Evolutionary conservation across 64 coral and sea anemone species (phyloP), one percentile per base, ranked within the genome.

Genomic region (Acropora tenuis): DNA sequence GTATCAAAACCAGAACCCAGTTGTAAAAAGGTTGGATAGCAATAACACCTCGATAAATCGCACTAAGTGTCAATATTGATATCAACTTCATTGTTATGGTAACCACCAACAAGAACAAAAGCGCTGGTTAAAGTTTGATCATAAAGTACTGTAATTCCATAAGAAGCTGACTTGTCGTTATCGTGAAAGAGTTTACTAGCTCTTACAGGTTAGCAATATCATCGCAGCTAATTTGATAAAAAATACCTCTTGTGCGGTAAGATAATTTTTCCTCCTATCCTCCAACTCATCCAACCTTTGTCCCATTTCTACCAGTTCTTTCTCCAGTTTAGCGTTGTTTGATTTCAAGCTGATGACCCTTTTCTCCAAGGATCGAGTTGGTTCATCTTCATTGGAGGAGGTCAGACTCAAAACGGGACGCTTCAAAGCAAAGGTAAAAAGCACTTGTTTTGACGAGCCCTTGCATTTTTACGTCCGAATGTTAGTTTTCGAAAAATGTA

Each of bases 311-410:
- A 88, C 93, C n/a, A 97, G 55, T 46, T 97, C 92, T 84, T 89
- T 88, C 57, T 97, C 95, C 16, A 97, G 88, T 41, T 83, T 73
- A 30, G 78, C 88, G 7, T 91, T 94, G 47, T 88, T 93, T n/a
- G 95, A 80, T 19, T 97, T 88, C 4, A 91, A 88, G 2, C 48
- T 94, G 6, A 82, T 43, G 17, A 85, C 82, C 48, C 82, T 78
- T 82, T 96, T 91, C 43, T 93, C 95, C 9, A 93, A 47, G 43
- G 74, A 42, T 80, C 91, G 82, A 13, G 71, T 77, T 43, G 73
- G 41, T 44, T 63, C 76, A 30, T 91, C 87, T 4, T 93, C 52
- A 30, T 81, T 81, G 41, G 52, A 81, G 87, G 41, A 20, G 5
- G 18, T 4, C 20, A 66, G 48, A 67, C 43, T 79, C 18, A 30